Percentiles rank a stretch among this genome's conserved stretches.
phyloP scores from a whole-genome alignment of 2,888 invertebrate genomes.

The Protophormia terraenovae region DNA sequence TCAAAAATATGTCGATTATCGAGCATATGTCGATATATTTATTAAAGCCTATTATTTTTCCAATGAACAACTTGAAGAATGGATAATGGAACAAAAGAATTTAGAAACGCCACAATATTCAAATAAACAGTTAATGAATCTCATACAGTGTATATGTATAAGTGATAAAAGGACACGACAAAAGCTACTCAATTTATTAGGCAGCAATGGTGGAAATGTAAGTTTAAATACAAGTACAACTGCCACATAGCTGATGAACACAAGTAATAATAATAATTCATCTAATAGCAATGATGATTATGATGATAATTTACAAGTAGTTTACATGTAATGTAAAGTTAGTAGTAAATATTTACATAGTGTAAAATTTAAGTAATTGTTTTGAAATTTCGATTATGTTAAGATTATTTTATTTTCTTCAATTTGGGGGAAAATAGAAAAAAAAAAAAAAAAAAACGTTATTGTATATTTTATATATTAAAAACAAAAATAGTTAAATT shows the following conservation, averaged over 20 bases:
- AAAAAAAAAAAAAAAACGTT: not conserved
- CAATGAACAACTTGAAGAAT: conserved; percentile 92
- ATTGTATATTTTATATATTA: not conserved
- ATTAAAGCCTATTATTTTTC: conserved; percentile 98
- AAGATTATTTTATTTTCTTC: not conserved
- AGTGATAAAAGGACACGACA: conserved; percentile 94
- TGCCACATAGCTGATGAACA: conserved; percentile 58
- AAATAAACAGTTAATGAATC: conserved; percentile 90
- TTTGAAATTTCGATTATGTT: not conserved
- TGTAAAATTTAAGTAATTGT: conserved; percentile 3
- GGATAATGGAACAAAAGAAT: conserved; percentile 92
- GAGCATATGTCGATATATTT: conserved; percentile 95
- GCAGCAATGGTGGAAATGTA: conserved; percentile 76
- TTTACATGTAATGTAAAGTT: conserved; percentile 12
- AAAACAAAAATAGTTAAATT: not conserved
- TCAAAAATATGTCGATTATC: conserved; percentile 91
- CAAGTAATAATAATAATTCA: conserved; percentile 28
- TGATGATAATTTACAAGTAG: not conserved
- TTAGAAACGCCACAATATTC: conserved; percentile 90
- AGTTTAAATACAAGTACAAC: conserved; percentile 72
- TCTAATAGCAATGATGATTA: not conserved
- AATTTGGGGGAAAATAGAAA: not conserved
- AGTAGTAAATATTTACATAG: not conserved
- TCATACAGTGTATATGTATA: conserved; percentile 93
- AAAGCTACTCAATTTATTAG: conserved; percentile 88